Evolutionary conservation across 2,888 invertebrate species (phyloP).

Genomic region (Drosophila pseudotalamancana): DNA sequence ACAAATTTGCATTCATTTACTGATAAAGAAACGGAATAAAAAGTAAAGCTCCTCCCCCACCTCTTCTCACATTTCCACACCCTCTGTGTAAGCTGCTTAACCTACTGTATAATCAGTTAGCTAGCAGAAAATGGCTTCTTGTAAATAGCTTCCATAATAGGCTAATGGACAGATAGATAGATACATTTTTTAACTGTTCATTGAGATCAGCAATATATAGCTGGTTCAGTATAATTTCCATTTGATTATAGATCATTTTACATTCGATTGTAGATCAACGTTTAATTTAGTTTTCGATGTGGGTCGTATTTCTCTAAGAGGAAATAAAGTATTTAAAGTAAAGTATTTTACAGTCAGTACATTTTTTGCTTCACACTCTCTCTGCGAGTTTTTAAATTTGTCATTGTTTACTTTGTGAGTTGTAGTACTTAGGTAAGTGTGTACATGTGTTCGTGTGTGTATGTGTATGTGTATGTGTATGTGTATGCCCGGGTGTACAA

Average conservation of each 20-base stretch:
- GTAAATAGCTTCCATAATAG: constrained; percentile 1
- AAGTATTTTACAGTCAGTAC: too few relatives aligned
- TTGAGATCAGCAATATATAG: neutral
- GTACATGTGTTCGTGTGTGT: neutral
- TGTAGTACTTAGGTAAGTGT: neutral
- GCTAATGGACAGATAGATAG: neutral
- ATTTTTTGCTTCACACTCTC: neutral
- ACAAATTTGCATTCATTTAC: constrained; percentile 45
- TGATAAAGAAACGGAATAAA: constrained; percentile 52
- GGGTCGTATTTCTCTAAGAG: too few relatives aligned
- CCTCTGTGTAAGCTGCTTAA: constrained; percentile 25
- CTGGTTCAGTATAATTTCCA: too few relatives aligned
- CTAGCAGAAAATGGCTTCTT: constrained; percentile 13
- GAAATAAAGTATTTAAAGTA: too few relatives aligned
- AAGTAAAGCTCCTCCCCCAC: neutral
- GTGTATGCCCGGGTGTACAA: constrained; percentile 17
- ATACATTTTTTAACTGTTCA: neutral
- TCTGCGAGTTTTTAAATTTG: neutral
- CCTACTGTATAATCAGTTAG: too few relatives aligned
- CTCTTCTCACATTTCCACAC: neutral
- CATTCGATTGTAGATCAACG: too few relatives aligned
- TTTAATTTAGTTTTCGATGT: too few relatives aligned
- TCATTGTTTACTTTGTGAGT: constrained; percentile 9
- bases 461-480: neutral
- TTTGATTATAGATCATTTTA: too few relatives aligned